Base-by-base conservation (phyloP, 35 echinoderm and acorn worm species). In the Diadema setosum region DNA sequence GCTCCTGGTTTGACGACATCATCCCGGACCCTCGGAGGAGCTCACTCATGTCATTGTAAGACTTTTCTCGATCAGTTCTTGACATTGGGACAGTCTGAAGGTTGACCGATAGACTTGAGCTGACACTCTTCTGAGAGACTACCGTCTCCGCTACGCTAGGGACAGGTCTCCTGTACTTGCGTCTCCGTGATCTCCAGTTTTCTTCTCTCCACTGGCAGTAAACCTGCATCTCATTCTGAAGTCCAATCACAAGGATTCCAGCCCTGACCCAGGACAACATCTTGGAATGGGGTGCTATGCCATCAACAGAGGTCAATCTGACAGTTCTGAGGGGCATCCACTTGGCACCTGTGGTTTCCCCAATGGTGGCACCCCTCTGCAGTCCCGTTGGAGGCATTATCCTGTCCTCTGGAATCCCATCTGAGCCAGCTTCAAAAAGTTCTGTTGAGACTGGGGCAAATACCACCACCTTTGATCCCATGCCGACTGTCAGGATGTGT, bases 221-320 rank as follows among this genome's bases (percentile, higher is more conserved):
- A 0, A 99, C 96, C 42, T 99, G 96, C 96, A 99, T 99, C 58
- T 99, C 96, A 92, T 99, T 99, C 41, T 91, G 81, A 36, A 99
- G 34, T 18, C 96, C 96, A 5, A 99, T 80, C 26, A 99, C 92
- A 14, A 99, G 78, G 32, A 99, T 94, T 34, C 96, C 96, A 30
- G 88, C 92, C 76, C 96, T 91, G 35, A 99, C 96, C 96, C 96
- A 99, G 9, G 96, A 94, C 55, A 99, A 58, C 96, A 99, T 99
- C 87, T 91, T 99, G 52, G 89, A 81, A 65, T 89, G 89, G 56
- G 96, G 96, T 34, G 93, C 57, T 17, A 99, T 80, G 3, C 96
- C 92, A 86, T 99, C 96, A 0, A 92, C 92, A 48, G 88, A 86
- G 36, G 55, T 89, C 0, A 99, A 73, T 2, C 86, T 85, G 31